Base-by-base conservation (phyloP, 2,888 invertebrate species). In the Unio delphinus region DNA sequence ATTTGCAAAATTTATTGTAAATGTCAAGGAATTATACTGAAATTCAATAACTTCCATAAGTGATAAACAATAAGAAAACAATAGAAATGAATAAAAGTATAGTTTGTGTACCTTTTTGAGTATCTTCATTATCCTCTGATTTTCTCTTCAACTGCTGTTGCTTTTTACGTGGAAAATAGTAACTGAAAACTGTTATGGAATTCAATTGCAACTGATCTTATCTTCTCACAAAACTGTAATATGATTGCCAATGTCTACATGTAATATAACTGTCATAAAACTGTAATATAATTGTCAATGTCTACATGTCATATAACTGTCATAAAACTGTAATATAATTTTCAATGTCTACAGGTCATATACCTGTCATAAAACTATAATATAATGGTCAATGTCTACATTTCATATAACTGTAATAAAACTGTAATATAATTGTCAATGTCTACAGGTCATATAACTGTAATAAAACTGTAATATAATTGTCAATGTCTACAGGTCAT, bases 81-180 rank as follows among this genome's bases (percentile, higher is more conserved):
- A 45, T 4, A 15, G 1, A 45, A 45, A 45, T 45, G 45, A 45
- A 45, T 45, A 45, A 3, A 45, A 45, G 1, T 15, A 34, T 28
- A 20, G 26, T 57, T 23, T 54, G 55, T 55, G 30, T 57, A 68
- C 54, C n/a, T 64, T 64, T 68, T 63, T 63, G 63, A 30, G 61
- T 20, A 28, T 55, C 57, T 28, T 61, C 28, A 54, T 17, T 34
- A 23, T 67, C 60, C n/a, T 64, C 58, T n/a, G 57, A 45, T 59
- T 65, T 67, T 64, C 72, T 71, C 60, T 81, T 83, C 58, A 83
- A 75, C 62, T 83, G 79, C 26, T 72, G 65, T 20, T 72, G 72
- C n/a, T 83, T 81, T 69, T 78, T 81, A 67, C 85, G 74, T 54
- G 84, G 84, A 72, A 75, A 86, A 68, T 85, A 85, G 70, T 85